A percentile compares a stretch with the other conserved stretches of the same genome.
phyloP scores from a whole-genome alignment of 2,113 vertebrate species.

The Perccottus glenii region DNA sequence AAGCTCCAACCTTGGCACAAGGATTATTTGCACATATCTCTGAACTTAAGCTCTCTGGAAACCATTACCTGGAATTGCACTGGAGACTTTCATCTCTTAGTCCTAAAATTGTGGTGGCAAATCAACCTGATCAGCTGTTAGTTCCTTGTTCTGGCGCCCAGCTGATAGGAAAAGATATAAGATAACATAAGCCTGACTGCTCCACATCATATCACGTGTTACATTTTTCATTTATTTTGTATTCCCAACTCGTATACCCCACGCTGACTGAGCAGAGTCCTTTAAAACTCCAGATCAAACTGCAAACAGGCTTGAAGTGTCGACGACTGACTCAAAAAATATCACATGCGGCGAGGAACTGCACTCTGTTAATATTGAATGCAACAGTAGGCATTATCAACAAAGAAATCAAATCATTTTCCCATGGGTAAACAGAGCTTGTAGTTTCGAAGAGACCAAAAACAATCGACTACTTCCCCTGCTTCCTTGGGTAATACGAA shows the following conservation, averaged over 20 bases:
- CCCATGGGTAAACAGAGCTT: conserved; percentile 8
- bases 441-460: conserved; percentile 28
- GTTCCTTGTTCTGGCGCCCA: background rate
- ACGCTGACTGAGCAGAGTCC: background rate
- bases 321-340: conserved; percentile 5
- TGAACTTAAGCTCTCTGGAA: conserved; percentile 72
- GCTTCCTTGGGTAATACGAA: conserved; percentile 26
- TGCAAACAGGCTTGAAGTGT: conserved; percentile 10
- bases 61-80: conserved; percentile 67
- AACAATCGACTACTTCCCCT: conserved; percentile 4
- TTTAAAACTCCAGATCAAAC: background rate
- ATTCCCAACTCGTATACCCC: background rate
- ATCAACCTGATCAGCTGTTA: conserved; percentile 21
- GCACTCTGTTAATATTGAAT: background rate
- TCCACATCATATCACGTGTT: background rate
- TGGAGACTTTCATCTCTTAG: conserved; percentile 38
- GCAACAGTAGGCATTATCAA: conserved; percentile 22
- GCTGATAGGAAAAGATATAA: conserved; percentile 3
- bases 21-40: conserved; percentile 54
- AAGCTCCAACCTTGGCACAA: conserved; percentile 29
- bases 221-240: conserved; percentile 7
- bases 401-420: conserved; percentile 23
- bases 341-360: conserved; percentile 12
- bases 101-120: conserved; percentile 33
- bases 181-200: background rate